Conservation (phyloP, 2,888 invertebrate species). For the Anaspis maculata region DNA sequence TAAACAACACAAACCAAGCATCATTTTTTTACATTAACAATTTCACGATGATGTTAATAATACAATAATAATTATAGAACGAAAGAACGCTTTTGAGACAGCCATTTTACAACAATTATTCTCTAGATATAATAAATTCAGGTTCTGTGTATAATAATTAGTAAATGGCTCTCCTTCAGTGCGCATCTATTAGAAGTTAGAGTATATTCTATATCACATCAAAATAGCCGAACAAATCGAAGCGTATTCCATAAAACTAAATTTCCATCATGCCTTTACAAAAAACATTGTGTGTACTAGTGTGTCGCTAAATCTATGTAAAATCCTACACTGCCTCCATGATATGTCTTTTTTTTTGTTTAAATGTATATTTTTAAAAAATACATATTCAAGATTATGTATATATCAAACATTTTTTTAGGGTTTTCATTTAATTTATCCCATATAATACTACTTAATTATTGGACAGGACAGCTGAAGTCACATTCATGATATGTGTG, state of each 20-base stretch:
- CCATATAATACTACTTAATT: slow-evolving; percentile 31
- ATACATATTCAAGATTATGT: slow-evolving; percentile 37
- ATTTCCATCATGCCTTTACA: too few relatives aligned
- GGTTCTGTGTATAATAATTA: too few relatives aligned
- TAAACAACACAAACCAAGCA: slow-evolving; percentile 18
- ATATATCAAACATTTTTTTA: slow-evolving; percentile 31
- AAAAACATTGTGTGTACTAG: too few relatives aligned
- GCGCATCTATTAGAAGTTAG: too few relatives aligned
- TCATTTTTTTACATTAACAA: too few relatives aligned
- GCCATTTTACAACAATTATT: too few relatives aligned
- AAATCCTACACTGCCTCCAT: slow-evolving; percentile 11
- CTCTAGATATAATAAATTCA: too few relatives aligned
- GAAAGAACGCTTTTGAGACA: slow-evolving; percentile 12
- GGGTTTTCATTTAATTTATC: not conserved
- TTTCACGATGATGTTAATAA: slow-evolving; percentile 1
- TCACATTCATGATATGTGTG: slow-evolving; percentile 39
- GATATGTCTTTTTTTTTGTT: slow-evolving; percentile 23
- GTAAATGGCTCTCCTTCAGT: too few relatives aligned
- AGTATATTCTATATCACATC: slow-evolving; percentile 42
- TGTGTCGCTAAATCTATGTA: not conserved
- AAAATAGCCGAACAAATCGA: slow-evolving; percentile 40
- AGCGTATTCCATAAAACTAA: too few relatives aligned
- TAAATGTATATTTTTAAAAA: slow-evolving; percentile 38
- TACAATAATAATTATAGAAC: slow-evolving; percentile 7
- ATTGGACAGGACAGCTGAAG: slow-evolving; percentile 42